phyloP scores from a whole-genome alignment of 2,888 invertebrate genomes.

The Ptilodon capucinus region DNA sequence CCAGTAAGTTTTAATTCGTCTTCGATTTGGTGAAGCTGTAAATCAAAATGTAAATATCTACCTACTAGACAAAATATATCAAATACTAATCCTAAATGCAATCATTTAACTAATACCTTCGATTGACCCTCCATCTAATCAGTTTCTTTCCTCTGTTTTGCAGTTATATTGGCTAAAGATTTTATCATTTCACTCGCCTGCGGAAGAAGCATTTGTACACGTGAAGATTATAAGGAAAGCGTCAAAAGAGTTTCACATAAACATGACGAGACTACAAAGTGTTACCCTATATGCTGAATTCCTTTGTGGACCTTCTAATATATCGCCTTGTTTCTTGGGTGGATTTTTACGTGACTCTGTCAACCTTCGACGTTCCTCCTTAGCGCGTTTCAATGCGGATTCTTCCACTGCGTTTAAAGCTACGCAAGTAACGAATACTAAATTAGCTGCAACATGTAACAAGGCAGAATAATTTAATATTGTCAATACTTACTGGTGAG shows the following conservation, averaged over 20 bases:
- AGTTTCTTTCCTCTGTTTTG: conserved; percentile 45
- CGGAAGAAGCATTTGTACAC: conserved; percentile 1
- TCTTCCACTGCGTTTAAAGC: conserved; percentile 83
- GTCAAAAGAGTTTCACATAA: background rate
- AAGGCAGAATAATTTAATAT: background rate
- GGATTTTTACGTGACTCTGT: conserved; percentile 50
- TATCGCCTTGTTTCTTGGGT: conserved; percentile 63
- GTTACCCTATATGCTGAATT: conserved; percentile 55
- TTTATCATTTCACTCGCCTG: conserved; percentile 77
- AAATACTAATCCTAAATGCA: background rate
- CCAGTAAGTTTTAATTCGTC: conserved; percentile 74
- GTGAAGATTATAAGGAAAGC: conserved; percentile 1
- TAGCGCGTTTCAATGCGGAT: conserved; percentile 82
- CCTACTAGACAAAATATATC: background rate
- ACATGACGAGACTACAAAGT: too few species aligned
- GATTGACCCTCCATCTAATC: conserved; percentile 71
- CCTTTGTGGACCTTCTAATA: conserved; percentile 50
- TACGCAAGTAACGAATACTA: too few species aligned
- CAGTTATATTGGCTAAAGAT: conserved; percentile 64
- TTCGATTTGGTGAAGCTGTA: conserved; percentile 45
- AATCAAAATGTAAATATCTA: background rate
- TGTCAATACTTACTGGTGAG: conserved; percentile 67
- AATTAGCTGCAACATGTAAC: background rate
- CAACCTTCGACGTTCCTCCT: conserved; percentile 70
- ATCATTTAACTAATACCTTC: conserved; percentile 40